These are phyloP conservation scores for Phylloscopus collybita DNA, from an alignment of 2,797 vertebrate species.

Conservation along the genomic window DNA sequence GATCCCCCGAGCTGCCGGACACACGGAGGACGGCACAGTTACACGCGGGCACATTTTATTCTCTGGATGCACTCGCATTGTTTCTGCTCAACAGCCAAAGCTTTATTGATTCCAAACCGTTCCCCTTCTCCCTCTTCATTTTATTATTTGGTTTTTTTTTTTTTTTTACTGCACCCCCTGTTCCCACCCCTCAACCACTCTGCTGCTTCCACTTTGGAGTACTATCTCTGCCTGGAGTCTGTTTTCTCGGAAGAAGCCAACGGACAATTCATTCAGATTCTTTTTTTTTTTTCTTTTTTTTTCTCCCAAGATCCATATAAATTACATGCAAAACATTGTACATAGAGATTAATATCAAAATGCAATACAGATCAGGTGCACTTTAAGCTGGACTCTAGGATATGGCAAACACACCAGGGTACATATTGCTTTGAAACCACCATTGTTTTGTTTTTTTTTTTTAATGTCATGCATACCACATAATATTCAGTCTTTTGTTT, in stretches of 20 bases:
- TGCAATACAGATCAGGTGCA: constrained; percentile 78
- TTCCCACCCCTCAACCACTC: not conserved
- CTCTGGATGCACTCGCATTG: constrained; percentile 63
- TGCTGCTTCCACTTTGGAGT: not conserved
- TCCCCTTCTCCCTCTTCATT: not conserved
- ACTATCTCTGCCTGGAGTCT: constrained; percentile 25
- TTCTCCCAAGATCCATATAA: constrained; percentile 76
- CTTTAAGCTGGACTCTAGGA: constrained; percentile 72
- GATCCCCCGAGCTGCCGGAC: not conserved
- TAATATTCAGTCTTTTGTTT: constrained; percentile 80
- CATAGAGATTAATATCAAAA: constrained; percentile 81
- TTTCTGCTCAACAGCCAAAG: constrained; percentile 76
- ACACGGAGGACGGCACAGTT: constrained; percentile 37
- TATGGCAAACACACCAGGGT: constrained; percentile 83
- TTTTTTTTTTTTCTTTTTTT: not conserved
- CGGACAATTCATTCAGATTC: constrained; percentile 52
- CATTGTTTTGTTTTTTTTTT: constrained; percentile 78
- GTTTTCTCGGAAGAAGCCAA: constrained; percentile 48
- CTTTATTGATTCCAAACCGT: constrained; percentile 70
- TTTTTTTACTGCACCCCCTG: not conserved
- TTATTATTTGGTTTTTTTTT: too few relatives aligned
- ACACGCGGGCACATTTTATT: constrained; percentile 77
- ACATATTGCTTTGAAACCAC: constrained; percentile 90
- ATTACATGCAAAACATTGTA: constrained; percentile 83
- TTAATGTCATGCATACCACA: constrained; percentile 92